Conservation (phyloP, 2,797 vertebrate genomes). For the Ibycter americanus region DNA sequence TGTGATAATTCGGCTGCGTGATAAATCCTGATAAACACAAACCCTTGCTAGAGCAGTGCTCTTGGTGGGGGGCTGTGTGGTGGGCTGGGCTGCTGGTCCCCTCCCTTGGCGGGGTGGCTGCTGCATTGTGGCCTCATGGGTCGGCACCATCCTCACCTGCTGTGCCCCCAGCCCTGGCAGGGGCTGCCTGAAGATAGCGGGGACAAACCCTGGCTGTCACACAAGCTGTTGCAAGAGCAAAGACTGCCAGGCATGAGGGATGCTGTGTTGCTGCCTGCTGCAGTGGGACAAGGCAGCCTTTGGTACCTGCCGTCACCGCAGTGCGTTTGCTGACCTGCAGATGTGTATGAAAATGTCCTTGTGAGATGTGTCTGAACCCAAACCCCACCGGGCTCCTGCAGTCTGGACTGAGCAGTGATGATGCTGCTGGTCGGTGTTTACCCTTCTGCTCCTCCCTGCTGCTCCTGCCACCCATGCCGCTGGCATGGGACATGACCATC, state of each 20-base stretch:
- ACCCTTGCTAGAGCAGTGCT: neutral
- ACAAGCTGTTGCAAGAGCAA: neutral
- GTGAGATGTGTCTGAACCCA: fast-evolving
- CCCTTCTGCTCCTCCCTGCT: neutral
- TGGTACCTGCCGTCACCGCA: fast-evolving
- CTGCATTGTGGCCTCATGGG: no score
- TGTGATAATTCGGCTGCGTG: neutral
- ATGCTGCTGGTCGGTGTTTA: fast-evolving
- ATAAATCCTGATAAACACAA: neutral
- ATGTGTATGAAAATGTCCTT: no score
- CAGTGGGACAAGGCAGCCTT: neutral
- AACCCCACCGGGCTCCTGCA: fast-evolving
- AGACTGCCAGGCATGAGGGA: neutral
- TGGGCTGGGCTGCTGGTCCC: neutral
- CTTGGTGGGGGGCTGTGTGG: fast-evolving
- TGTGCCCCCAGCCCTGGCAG: no score
- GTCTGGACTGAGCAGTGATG: fast-evolving
- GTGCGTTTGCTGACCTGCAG: fast-evolving
- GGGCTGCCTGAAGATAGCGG: neutral
- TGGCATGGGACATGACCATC: fast-evolving
- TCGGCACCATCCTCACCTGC: neutral
- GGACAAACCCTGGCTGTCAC: neutral
- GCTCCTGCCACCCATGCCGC: neutral
- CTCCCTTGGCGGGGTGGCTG: neutral
- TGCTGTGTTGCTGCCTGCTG: fast-evolving